Evolutionary conservation across 2,888 invertebrate species (phyloP).

Genomic region (Coecobrya sp.): DNA sequence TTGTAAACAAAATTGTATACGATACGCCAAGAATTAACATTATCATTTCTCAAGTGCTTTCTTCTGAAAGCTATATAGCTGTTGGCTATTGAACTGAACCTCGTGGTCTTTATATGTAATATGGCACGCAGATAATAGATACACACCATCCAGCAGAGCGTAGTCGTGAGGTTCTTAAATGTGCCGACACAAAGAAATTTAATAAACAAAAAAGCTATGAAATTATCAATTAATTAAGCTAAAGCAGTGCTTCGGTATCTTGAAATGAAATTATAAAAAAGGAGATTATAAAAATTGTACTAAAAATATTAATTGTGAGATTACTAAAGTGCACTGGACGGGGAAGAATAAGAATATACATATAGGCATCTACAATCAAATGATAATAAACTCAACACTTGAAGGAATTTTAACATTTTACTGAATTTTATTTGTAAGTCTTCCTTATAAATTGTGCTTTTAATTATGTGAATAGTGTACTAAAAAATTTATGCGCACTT

Average conservation of each 20-base stretch:
- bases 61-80: neutral
- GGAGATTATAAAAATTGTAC: neutral
- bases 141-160: neutral
- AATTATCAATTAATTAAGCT: neutral
- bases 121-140: neutral
- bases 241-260: slow-evolving; percentile 2
- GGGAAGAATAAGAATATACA: neutral
- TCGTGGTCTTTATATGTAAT: neutral
- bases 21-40: slow-evolving; percentile 14
- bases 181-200: neutral
- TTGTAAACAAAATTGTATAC: slow-evolving; percentile 38
- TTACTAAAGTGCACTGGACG: neutral
- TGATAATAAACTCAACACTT: neutral
- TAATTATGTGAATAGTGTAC: neutral
- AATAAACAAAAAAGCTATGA: neutral
- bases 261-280: slow-evolving; percentile 30
- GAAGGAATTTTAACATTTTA: neutral
- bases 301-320: neutral
- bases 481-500: neutral
- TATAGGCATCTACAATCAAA: neutral
- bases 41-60: neutral
- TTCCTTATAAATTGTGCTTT: neutral
- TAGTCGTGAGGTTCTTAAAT: neutral
- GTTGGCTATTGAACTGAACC: slow-evolving; percentile 6
- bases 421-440: slow-evolving; percentile 18